A percentile compares a stretch with the other conserved stretches of the same genome.
These are phyloP conservation scores for Drosophila sordidapex DNA, from an alignment of 2,888 invertebrate species.

Conservation along the genomic window DNA sequence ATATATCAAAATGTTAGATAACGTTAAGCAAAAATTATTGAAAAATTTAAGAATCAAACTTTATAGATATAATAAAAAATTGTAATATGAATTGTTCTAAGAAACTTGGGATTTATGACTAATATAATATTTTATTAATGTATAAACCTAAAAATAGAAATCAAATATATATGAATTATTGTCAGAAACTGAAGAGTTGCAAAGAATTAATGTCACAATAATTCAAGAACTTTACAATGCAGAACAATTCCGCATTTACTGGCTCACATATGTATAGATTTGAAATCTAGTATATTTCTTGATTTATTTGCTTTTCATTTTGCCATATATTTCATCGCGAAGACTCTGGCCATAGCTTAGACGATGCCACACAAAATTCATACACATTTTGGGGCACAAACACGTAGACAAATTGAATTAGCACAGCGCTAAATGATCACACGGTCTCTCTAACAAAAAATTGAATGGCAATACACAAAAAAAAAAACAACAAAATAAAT, in stretches of 20 bases:
- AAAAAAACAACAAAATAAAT: slow-evolving; percentile 28
- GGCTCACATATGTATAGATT: background rate
- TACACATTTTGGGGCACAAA: slow-evolving; percentile 28
- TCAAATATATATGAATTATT: slow-evolving; percentile 34
- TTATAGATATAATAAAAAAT: background rate
- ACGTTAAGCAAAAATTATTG: background rate
- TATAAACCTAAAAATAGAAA: background rate
- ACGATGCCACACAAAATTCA: slow-evolving; percentile 41
- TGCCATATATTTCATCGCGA: background rate
- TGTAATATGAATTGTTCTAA: background rate
- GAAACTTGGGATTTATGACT: background rate
- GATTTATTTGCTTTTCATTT: slow-evolving; percentile 19
- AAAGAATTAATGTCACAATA: background rate
- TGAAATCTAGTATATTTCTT: slow-evolving; percentile 1
- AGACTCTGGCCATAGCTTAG: slow-evolving; percentile 32
- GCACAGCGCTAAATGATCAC: slow-evolving; percentile 83
- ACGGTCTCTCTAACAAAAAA: slow-evolving; percentile 76
- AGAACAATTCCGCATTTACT: background rate
- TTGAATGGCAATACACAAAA: slow-evolving; percentile 29
- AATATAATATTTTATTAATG: background rate
- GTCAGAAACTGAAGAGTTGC: background rate
- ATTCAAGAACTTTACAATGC: background rate
- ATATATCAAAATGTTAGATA: too few relatives aligned
- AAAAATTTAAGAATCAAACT: background rate
- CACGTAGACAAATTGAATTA: slow-evolving; percentile 73